Percentiles rank a stretch among this genome's conserved stretches.
These are phyloP conservation scores for Tachyglossus aculeatus DNA, from an alignment of 2,797 vertebrate species.

Conservation along the genomic window DNA sequence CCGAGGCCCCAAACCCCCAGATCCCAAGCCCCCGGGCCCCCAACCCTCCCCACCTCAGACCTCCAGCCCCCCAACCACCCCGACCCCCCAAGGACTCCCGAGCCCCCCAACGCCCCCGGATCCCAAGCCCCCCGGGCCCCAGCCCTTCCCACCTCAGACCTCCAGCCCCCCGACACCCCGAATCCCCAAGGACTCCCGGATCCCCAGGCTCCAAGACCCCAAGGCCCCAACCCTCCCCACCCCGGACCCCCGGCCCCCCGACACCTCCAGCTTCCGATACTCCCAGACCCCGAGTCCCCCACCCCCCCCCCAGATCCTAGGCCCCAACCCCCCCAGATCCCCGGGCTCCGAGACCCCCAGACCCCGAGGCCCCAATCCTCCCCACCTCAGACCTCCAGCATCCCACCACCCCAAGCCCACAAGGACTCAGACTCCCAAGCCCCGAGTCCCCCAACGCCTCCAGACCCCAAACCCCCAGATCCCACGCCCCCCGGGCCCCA, in stretches of 20 bases:
- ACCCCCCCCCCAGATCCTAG: not conserved
- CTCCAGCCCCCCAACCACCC: slow-evolving; percentile 18
- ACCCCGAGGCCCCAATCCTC: not conserved
- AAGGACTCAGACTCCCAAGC: not conserved
- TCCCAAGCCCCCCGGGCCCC: not conserved
- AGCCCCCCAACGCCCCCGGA: slow-evolving; percentile 25
- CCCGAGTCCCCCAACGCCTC: not conserved
- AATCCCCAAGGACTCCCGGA: not conserved
- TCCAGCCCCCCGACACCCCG: not conserved
- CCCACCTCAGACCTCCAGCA: not conserved
- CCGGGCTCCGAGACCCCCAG: rapidly evolving
- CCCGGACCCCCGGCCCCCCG: not conserved
- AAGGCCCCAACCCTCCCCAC: not conserved
- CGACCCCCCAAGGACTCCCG: not conserved
- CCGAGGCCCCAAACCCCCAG: not conserved
- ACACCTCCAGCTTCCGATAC: too few species aligned
- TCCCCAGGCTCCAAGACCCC: not conserved
- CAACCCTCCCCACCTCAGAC: not conserved
- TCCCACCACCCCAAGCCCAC: rapidly evolving
- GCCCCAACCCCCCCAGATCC: not conserved
- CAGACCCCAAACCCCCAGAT: not conserved
- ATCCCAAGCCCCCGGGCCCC: not conserved
- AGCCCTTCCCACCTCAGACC: slow-evolving; percentile 32
- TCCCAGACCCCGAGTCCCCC: not conserved
- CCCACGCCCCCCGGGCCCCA: too few species aligned